phyloP scores from a whole-genome alignment of 2,888 invertebrate genomes.

The Stratiomys singularior region DNA sequence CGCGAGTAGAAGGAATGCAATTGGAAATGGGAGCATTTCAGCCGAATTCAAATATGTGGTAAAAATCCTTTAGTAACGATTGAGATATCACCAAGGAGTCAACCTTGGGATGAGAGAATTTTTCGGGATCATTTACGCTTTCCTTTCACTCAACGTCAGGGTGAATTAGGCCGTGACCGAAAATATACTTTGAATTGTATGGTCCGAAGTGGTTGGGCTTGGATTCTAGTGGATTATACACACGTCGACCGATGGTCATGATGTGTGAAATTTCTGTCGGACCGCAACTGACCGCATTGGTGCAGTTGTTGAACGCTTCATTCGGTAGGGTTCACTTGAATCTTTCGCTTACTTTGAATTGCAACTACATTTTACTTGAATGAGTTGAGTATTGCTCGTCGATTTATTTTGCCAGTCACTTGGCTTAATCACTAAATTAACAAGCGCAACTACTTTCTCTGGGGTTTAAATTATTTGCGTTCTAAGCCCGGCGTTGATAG shows the following conservation, averaged over 20 bases:
- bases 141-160: slow-evolving; percentile 39
- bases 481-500: neutral
- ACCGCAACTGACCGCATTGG: slow-evolving; percentile 43
- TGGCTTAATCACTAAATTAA: slow-evolving; percentile 32
- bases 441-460: slow-evolving; percentile 32
- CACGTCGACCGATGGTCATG: slow-evolving; percentile 51
- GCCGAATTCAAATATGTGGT: slow-evolving; percentile 48
- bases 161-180: slow-evolving; percentile 37
- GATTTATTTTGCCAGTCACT: neutral
- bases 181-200: slow-evolving; percentile 40
- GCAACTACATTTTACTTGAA: slow-evolving; percentile 34
- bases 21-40: neutral
- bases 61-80: slow-evolving; percentile 42
- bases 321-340: neutral
- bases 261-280: slow-evolving; percentile 49
- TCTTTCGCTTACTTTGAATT: neutral
- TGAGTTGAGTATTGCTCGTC: neutral
- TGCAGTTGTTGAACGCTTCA: neutral
- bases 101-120: slow-evolving; percentile 26
- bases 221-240: slow-evolving; percentile 48
- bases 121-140: slow-evolving; percentile 51
- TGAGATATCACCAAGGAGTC: slow-evolving; percentile 19
- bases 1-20: neutral
- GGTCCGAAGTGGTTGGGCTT: slow-evolving; percentile 39
- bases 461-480: too few relatives aligned